A percentile compares a stretch with the other conserved stretches of the same genome.
Evolutionary conservation across 2,113 vertebrate species (phyloP).

Genomic region (Corynorhinus townsendii): DNA sequence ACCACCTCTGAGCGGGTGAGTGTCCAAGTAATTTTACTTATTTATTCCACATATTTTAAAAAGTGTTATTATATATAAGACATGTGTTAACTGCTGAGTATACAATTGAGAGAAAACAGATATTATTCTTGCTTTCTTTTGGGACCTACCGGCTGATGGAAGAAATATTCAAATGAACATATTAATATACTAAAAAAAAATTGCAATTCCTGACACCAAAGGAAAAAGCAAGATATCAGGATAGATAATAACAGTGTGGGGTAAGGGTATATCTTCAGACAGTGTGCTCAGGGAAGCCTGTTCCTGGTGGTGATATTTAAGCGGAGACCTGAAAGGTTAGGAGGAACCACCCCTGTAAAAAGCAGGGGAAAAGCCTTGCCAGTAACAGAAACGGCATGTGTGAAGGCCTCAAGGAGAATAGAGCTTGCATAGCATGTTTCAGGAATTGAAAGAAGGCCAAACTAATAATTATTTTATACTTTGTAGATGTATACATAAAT

Average conservation of each 20-base stretch:
- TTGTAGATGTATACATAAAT: not conserved
- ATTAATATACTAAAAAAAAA: not conserved
- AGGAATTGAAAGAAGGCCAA: not conserved
- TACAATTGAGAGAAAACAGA: not conserved
- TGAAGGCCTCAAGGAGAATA: not conserved
- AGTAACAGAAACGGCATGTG: not conserved
- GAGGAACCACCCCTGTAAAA: not conserved
- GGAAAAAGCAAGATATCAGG: not conserved
- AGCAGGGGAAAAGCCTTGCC: not conserved
- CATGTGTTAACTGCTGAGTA: not conserved
- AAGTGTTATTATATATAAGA: not conserved
- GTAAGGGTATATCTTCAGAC: not conserved
- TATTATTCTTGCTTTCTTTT: not conserved
- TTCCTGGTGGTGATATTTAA: not conserved
- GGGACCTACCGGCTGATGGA: not conserved
- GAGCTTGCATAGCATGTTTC: not conserved
- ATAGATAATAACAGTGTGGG: not conserved
- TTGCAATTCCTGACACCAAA: not conserved
- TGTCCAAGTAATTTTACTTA: not conserved
- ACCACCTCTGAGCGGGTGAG: not conserved
- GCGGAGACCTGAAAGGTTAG: not conserved
- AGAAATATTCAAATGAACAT: not conserved
- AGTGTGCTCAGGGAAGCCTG: not conserved
- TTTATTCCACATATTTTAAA: conserved; percentile 26
- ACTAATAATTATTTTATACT: not conserved